phyloP scores from a whole-genome alignment of 2,113 vertebrate species.

The Ibidorhyncha struthersii region DNA sequence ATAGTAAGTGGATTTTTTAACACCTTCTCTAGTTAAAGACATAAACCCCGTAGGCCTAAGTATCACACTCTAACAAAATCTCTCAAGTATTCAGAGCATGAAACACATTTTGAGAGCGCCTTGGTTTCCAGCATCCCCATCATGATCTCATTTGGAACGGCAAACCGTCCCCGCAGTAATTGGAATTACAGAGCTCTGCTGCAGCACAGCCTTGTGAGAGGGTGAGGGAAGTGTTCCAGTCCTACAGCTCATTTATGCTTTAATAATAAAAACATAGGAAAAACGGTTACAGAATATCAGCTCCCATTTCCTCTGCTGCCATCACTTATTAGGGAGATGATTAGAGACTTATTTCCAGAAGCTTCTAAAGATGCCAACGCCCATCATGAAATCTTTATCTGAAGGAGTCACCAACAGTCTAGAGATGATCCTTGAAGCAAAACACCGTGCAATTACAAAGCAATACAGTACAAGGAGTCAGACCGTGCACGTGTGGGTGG shows the following conservation, averaged over 20 bases:
- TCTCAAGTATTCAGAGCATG: neutral
- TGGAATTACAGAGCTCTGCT: neutral
- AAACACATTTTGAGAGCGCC: neutral
- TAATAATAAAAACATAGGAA: neutral
- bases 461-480: neutral
- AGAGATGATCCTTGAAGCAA: neutral
- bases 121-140: neutral
- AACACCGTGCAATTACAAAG: neutral
- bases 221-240: neutral
- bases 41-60: neutral
- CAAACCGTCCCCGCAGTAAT: neutral
- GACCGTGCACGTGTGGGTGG: neutral
- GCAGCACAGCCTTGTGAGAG: neutral
- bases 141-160: constrained; percentile 3
- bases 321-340: neutral
- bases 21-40: neutral
- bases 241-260: neutral
- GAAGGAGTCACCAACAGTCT: neutral
- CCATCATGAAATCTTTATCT: neutral
- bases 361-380: neutral
- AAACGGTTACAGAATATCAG: neutral
- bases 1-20: neutral
- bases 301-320: neutral
- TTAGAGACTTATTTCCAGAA: constrained; percentile 7
- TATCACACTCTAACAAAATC: neutral